A percentile compares a stretch with the other conserved stretches of the same genome.
These are phyloP conservation scores for Zaprionus lachaisei DNA, from an alignment of 1,140 invertebrate genomes.

Conservation along the genomic window DNA sequence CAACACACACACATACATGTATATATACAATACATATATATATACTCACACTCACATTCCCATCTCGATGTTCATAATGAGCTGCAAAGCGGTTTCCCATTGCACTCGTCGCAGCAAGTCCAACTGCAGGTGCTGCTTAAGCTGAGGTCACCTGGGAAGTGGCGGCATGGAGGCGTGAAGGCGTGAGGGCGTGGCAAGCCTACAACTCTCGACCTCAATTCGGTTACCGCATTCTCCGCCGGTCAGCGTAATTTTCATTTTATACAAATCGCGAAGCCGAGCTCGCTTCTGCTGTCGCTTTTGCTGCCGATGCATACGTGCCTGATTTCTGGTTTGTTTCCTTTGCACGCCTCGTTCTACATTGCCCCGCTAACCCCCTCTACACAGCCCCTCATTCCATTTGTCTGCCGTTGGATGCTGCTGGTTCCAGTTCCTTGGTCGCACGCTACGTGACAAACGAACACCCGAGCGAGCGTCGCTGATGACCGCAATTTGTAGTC, in stretches of 20 bases:
- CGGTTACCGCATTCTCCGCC: slow-evolving; percentile 12
- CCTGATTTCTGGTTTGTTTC: slow-evolving; percentile 8
- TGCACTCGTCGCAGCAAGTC: slow-evolving; percentile 1
- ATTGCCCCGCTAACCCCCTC: neutral
- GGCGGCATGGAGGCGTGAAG: neutral
- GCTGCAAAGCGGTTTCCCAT: neutral
- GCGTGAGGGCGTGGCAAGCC: neutral
- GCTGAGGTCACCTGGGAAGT: neutral
- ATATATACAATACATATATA: too few species aligned
- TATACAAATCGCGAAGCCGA: slow-evolving; percentile 54
- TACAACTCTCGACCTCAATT: slow-evolving; percentile 57
- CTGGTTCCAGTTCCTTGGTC: slow-evolving; percentile 15
- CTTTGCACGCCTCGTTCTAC: neutral
- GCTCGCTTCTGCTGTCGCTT: slow-evolving; percentile 1
- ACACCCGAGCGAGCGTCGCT: slow-evolving; percentile 19
- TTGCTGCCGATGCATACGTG: slow-evolving; percentile 54
- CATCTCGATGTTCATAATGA: slow-evolving; percentile 8
- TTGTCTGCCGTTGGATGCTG: neutral
- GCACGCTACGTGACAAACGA: slow-evolving; percentile 34
- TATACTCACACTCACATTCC: neutral
- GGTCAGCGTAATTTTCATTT: slow-evolving; percentile 69
- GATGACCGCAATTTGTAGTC: slow-evolving; percentile 74
- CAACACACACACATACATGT: neutral
- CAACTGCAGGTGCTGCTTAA: slow-evolving; percentile 9
- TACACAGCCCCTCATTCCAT: neutral